A percentile compares a stretch with the other conserved stretches of the same genome.
Evolutionary conservation across 2,797 vertebrate species (phyloP).

Genomic region (Paguma larvata): DNA sequence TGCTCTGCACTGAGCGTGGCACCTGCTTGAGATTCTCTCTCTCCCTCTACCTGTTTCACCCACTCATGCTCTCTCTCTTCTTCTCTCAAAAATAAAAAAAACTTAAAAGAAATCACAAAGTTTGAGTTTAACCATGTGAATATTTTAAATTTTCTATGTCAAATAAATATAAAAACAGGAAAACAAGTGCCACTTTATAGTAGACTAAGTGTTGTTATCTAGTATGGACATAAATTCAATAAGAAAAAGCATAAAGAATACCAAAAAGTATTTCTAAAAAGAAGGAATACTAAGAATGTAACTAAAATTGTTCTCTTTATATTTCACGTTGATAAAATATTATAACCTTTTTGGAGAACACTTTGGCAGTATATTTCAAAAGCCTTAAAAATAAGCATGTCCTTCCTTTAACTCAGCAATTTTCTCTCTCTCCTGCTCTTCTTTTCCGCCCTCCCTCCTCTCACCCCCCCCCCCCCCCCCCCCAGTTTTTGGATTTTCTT

Average conservation of each 20-base stretch:
- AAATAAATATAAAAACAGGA: background rate
- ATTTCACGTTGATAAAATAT: background rate
- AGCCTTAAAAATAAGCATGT: background rate
- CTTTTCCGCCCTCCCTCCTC: too few species aligned
- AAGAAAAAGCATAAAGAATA: background rate
- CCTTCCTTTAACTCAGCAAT: background rate
- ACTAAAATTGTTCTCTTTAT: constrained; percentile 3
- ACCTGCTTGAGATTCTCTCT: too few species aligned
- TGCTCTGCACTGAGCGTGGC: too few species aligned
- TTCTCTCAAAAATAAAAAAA: too few species aligned
- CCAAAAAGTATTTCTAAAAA: background rate
- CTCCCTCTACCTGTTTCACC: too few species aligned
- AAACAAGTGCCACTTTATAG: background rate
- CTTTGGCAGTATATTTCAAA: background rate
- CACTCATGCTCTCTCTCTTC: too few species aligned
- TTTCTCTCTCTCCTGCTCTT: background rate
- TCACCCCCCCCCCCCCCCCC: background rate
- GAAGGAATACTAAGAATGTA: background rate
- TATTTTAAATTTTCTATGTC: constrained; percentile 26
- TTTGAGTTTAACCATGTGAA: background rate
- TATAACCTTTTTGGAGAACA: background rate
- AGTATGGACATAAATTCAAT: background rate
- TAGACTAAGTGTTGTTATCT: background rate
- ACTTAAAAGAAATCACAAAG: background rate
- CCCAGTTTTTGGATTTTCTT: background rate